phyloP scores from a whole-genome alignment of 2,797 vertebrate species.

The Lepidocolaptes lacrymiger region DNA sequence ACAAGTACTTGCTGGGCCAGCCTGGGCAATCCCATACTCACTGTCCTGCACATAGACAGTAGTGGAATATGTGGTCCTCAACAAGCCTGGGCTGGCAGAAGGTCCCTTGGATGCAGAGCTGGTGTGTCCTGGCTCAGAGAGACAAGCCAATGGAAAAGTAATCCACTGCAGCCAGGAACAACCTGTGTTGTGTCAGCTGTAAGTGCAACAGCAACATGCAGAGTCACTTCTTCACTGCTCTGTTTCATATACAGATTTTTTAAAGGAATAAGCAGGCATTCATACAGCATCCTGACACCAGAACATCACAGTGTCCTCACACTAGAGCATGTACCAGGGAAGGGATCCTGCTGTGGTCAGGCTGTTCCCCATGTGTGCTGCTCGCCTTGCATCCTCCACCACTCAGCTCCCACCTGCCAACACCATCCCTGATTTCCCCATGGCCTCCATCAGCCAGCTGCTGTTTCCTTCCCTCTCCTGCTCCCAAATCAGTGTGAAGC shows the following conservation, averaged over 20 bases:
- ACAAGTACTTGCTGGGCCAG: neutral
- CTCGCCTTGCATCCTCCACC: neutral
- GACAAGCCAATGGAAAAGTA: neutral
- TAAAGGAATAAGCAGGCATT: neutral
- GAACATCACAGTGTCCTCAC: neutral
- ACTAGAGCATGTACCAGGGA: neutral
- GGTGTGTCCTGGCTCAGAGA: neutral
- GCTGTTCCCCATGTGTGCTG: neutral
- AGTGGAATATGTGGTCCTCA: neutral
- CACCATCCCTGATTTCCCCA: neutral
- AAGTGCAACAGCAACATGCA: neutral
- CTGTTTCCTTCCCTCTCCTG: neutral
- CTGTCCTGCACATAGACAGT: neutral
- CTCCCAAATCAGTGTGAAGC: neutral
- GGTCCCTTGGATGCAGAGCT: neutral
- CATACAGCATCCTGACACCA: neutral
- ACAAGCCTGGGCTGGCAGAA: neutral
- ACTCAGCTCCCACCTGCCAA: neutral
- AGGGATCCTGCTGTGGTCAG: neutral
- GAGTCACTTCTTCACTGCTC: neutral
- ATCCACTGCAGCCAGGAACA: neutral
- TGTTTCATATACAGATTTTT: neutral
- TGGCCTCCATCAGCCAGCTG: fast-evolving
- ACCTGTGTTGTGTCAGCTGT: fast-evolving
- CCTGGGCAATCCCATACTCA: neutral